A percentile compares a stretch with the other conserved stretches of the same genome.
Conservation (phyloP, 1,140 invertebrate species). For the Polyergus mexicanus region DNA sequence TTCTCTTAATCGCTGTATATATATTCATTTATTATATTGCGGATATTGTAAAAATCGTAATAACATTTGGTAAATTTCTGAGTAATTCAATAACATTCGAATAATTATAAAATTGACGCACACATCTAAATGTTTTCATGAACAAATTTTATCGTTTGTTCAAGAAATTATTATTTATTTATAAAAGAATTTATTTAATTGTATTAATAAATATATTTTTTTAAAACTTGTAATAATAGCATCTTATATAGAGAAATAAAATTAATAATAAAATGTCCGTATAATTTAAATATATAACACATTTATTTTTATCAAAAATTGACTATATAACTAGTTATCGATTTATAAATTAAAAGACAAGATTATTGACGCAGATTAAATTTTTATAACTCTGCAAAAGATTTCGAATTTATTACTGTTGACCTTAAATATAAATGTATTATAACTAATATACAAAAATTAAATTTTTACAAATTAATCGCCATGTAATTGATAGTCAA, state of each 20-base stretch:
- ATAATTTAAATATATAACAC: not conserved
- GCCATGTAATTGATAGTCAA: not conserved
- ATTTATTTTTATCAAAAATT: not conserved
- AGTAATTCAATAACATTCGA: not conserved
- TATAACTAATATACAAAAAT: constrained; percentile 34
- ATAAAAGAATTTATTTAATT: not conserved
- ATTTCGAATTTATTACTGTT: not conserved
- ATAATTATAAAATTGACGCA: not conserved
- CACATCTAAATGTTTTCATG: not conserved
- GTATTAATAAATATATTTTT: not conserved
- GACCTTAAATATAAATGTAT: constrained; percentile 1
- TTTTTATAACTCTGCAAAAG: not conserved
- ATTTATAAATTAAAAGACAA: constrained; percentile 1
- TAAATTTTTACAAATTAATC: not conserved
- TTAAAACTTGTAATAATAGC: not conserved
- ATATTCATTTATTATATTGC: not conserved
- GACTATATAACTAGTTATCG: not conserved
- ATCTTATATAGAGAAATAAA: not conserved
- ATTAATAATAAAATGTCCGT: not conserved
- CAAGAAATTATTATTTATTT: constrained; percentile 11
- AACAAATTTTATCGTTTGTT: not conserved
- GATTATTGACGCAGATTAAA: not conserved
- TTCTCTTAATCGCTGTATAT: not conserved
- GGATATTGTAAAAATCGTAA: not conserved
- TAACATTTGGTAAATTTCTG: not conserved